Base-by-base conservation (phyloP, 2,888 invertebrate genomes). In the Hypsopygia costalis region DNA sequence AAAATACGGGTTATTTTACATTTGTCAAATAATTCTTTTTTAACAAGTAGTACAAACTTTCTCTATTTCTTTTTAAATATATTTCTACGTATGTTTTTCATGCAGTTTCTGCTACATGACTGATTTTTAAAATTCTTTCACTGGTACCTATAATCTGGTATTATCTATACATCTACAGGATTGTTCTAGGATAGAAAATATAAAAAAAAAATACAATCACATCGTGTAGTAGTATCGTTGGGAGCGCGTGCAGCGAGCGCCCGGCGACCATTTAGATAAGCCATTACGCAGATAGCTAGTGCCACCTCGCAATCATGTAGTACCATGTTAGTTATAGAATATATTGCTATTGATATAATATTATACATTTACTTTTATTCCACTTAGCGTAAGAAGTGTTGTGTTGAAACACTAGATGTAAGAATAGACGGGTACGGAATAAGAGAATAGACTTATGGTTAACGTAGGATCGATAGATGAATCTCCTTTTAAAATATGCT, bases 251-350 rank as follows among this genome's bases (percentile, higher is more conserved):
- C 27, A 20, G 27, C 39, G 31, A 16, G 1, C 11, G 39, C 10
- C 12, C 11, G 31, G 35, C 25, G 29, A 35, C 27, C 34, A 40
- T 28, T 16, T 67, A 67, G 60, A 51, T 64, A 61, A 69, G 69
- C 69, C 72, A 59, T 65, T 69, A 62, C 49, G 71, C 74, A 74
- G 69, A 65, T 72, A 73, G 71, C 66, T 73, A 73, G 76, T 65
- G 69, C 76, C 77, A 85, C 85, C 85, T 85, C 85, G 85, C 85
- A 83, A 69, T 73, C 69, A 64, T 64, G 55, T 77, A 76, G 68
- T 75, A 76, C 70, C 73, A 70, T 71, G 56, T 62, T 77, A 76
- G 69, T 52, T 53, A 62, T 63, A 65, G 58, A 62, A 58, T 20
- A 30, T 30, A 30, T 30, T 62, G 54, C 58, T 54, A 58, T 58